phyloP scores from a whole-genome alignment of 1,140 invertebrate genomes.

The Arctopsyche grandis region DNA sequence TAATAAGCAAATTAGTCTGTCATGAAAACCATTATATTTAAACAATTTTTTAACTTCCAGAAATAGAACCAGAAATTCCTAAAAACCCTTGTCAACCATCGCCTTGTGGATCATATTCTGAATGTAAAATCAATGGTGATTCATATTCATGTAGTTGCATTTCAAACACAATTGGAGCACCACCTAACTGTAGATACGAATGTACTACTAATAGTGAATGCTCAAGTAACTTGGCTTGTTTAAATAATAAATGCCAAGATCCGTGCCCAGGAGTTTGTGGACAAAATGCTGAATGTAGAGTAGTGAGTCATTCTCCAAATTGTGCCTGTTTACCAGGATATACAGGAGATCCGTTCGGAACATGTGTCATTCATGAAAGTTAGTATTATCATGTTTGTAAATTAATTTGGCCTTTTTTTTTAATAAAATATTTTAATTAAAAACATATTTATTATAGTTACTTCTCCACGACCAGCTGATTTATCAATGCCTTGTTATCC shows the following conservation, averaged over 20 bases:
- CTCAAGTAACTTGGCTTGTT: constrained; percentile 68
- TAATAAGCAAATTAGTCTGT: background rate
- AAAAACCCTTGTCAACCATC: constrained; percentile 76
- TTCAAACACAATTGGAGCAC: constrained; percentile 71
- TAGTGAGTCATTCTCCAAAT: constrained; percentile 78
- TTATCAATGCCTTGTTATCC: constrained; percentile 60
- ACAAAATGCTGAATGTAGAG: constrained; percentile 74
- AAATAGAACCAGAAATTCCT: constrained; percentile 58
- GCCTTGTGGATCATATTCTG: constrained; percentile 80
- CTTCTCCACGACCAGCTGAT: constrained; percentile 56
- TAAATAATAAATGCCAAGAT: constrained; percentile 73
- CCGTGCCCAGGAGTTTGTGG: constrained; percentile 83
- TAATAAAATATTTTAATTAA: background rate
- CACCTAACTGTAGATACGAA: constrained; percentile 75
- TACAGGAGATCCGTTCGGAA: constrained; percentile 76
- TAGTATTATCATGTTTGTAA: background rate
- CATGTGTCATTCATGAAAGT: constrained; percentile 62
- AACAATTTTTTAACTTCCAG: constrained; percentile 49
- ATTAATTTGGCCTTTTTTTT: background rate
- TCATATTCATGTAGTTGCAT: constrained; percentile 72
- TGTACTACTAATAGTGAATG: constrained; percentile 76
- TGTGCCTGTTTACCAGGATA: constrained; percentile 75
- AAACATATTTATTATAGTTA: constrained; percentile 62
- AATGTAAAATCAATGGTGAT: constrained; percentile 71
- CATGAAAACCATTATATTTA: constrained; percentile 36